phyloP scores from a whole-genome alignment of 23 tunicate species.

The Halocynthia roretzi region DNA sequence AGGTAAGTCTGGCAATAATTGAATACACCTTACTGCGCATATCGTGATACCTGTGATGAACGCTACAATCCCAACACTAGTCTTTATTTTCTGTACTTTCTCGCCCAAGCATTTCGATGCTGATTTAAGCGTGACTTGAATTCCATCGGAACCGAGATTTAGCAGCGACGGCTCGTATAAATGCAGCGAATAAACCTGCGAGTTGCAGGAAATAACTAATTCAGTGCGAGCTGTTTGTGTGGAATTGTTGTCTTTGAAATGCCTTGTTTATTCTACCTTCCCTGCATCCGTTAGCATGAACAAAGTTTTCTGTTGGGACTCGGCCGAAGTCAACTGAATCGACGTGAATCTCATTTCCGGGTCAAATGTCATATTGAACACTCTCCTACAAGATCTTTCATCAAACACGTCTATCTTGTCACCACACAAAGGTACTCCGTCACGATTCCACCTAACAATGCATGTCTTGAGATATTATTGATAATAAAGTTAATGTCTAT shows the following conservation, averaged over 20 bases:
- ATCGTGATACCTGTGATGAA: constrained; percentile 59
- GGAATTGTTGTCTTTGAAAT: background rate
- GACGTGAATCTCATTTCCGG: constrained; percentile 95
- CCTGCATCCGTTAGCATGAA: constrained; percentile 87
- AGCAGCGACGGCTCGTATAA: constrained; percentile 78
- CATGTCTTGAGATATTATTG: background rate
- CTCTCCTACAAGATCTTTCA: constrained; percentile 87
- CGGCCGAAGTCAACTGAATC: constrained; percentile 67
- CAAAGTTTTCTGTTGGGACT: constrained; percentile 82
- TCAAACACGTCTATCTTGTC: constrained; percentile 97
- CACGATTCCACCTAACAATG: constrained; percentile 43
- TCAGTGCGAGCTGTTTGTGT: background rate
- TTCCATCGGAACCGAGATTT: constrained; percentile 92
- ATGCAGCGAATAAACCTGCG: constrained; percentile 80
- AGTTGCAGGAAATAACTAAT: background rate
- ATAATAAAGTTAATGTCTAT: background rate
- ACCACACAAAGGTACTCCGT: constrained; percentile 67
- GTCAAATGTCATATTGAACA: constrained; percentile 98
- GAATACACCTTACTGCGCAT: too few relatives aligned
- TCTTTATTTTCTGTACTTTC: constrained; percentile 61
- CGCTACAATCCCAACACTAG: constrained; percentile 81
- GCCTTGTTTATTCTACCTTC: constrained; percentile 37
- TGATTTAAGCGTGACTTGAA: constrained; percentile 89
- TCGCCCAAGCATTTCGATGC: constrained; percentile 88
- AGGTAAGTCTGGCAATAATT: too few relatives aligned